Conservation (phyloP, 2,888 invertebrate genomes). For the Zele albiditarsus region DNA sequence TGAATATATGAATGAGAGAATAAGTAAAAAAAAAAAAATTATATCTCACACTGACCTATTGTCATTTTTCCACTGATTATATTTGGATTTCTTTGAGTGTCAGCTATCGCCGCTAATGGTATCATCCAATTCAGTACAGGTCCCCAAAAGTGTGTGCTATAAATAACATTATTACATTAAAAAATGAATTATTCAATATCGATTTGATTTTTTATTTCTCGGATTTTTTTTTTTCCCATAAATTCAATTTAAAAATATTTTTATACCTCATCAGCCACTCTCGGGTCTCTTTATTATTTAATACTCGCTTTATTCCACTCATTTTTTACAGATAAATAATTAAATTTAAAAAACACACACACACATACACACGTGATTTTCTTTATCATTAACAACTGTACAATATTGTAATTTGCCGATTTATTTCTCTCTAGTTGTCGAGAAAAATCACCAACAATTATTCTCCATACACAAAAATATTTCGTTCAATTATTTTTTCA, state of each 20-base stretch:
- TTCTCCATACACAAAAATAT: no score
- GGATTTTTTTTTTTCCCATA: neutral
- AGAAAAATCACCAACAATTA: no score
- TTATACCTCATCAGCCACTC: constrained; percentile 64
- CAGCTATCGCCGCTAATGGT: constrained; percentile 94
- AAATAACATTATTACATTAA: constrained; percentile 48
- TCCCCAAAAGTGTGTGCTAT: constrained; percentile 97
- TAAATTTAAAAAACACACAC: no score
- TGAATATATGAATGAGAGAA: no score
- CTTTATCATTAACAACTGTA: no score
- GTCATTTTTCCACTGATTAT: constrained; percentile 98
- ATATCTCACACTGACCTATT: constrained; percentile 78
- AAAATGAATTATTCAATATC: constrained; percentile 50
- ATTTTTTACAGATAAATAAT: neutral
- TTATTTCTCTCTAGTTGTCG: no score
- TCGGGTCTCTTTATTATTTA: constrained; percentile 57
- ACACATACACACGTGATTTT: no score
- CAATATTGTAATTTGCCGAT: no score
- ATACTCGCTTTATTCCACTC: constrained; percentile 44
- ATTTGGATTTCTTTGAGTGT: constrained; percentile 90
- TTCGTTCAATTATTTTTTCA: no score
- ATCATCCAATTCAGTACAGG: constrained; percentile 99
- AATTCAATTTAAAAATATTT: constrained; percentile 1
- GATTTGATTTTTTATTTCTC: constrained; percentile 4
- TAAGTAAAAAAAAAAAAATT: neutral